Evolutionary conservation across 2,113 vertebrate species (phyloP), one percentile per base, ranked within the genome.

Genomic region (Ancistrus triradiatus): DNA sequence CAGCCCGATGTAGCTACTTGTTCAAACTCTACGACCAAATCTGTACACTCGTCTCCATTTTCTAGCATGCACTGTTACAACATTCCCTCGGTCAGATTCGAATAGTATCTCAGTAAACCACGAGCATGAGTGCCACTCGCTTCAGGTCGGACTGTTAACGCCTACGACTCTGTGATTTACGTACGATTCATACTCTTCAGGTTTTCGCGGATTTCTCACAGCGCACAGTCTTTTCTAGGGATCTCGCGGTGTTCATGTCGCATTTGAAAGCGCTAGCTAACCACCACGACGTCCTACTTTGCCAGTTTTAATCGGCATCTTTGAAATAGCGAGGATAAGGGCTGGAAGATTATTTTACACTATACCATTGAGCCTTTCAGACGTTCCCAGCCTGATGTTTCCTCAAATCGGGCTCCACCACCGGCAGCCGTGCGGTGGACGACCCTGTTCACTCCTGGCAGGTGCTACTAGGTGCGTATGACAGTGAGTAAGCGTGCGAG

Each of bases 1-100:
- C 75, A 53, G 62, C 53, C 70, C 63, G 44, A 74, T 74, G 76
- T 80, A 80, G 79, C 72, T 60, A 67, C 48, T 68, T 68, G 42
- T 52, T 66, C 69, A 17, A 56, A 63, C 48, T 64, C 66, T 70
- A 63, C 64, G 61, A 66, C 80, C 75, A 75, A 75, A 73, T 68
- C 53, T 47, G 15, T 57, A 56, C 73, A 48, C 19, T 9, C 51
- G 61, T 43, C 69, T 70, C 55, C 44, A 24, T 74, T 67, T 53
- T 66, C 70, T 76, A 74, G 79, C 83, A 80, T 77, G 81, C 78
- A 77, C 74, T 79, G 72, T 70, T 71, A 38, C 62, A 44, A 51
- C 44, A 68, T 59, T 72, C 72, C 59, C 57, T 72, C n/a, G 66
- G 69, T 65, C 60, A 58, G 63, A 49, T 35, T 63, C 28, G 37